These are phyloP conservation scores for Ochropacha duplaris DNA, from an alignment of 2,888 invertebrate genomes.

Conservation along the genomic window DNA sequence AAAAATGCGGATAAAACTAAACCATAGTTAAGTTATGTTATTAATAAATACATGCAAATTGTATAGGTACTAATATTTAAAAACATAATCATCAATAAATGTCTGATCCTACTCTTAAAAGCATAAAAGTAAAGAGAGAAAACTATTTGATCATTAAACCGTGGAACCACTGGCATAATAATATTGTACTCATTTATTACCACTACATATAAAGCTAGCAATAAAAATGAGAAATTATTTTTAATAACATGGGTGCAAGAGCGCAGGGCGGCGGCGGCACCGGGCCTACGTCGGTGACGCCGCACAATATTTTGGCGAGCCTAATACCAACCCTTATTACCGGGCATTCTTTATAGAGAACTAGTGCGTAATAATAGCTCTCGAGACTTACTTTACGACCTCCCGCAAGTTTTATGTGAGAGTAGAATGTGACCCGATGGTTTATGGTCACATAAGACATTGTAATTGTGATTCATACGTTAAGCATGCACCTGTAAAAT, in stretches of 20 bases:
- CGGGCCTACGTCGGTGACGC: slow-evolving; percentile 43
- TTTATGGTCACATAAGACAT: slow-evolving; percentile 11
- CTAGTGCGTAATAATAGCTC: slow-evolving; percentile 66
- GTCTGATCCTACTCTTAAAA: background rate
- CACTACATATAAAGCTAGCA: slow-evolving; percentile 59
- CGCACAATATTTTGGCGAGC: slow-evolving; percentile 66
- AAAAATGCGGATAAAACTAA: too few species aligned
- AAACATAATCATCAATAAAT: background rate
- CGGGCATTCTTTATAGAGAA: slow-evolving; percentile 62
- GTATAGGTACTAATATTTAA: too few species aligned
- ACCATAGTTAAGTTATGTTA: too few species aligned
- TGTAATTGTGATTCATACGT: background rate
- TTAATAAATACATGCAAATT: too few species aligned
- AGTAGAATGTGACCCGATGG: slow-evolving; percentile 41
- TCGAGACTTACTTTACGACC: slow-evolving; percentile 69
- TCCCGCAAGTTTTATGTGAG: slow-evolving; percentile 54
- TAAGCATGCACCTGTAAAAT: background rate
- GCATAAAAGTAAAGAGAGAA: background rate
- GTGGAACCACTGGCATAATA: slow-evolving; percentile 21
- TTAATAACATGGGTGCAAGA: slow-evolving; percentile 69
- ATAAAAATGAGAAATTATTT: slow-evolving; percentile 84
- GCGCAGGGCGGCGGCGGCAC: slow-evolving; percentile 31
- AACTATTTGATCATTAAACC: slow-evolving; percentile 6
- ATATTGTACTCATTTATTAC: slow-evolving; percentile 63
- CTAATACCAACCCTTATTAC: slow-evolving; percentile 66